Base-by-base conservation (phyloP, 2,113 vertebrate genomes). In the Plecturocebus donacophilus region DNA sequence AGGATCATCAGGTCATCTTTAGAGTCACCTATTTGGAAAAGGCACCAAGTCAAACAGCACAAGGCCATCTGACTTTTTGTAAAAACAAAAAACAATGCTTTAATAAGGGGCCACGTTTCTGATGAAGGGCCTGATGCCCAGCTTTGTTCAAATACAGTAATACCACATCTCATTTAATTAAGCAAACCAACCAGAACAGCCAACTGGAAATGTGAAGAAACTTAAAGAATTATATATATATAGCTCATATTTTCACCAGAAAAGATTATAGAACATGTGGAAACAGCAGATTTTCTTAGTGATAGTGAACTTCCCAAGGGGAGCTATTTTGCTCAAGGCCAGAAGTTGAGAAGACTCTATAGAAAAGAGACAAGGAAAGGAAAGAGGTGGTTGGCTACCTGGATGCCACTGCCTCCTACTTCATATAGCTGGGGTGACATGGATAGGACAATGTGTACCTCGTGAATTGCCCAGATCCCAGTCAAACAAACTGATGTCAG, bases 111-210 rank as follows among this genome's bases (percentile, higher is more conserved):
- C 47, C 49, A 79, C 45, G n/a, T 17, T 93, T 85, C 70, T 93
- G 88, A 93, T 89, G 85, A 92, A 91, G 81, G 73, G 19, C 42
- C 19, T 75, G 16, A 88, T 38, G 35, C 42, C 38, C 25, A 45
- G 38, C 38, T 93, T 68, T 89, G 42, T 45, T 71, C 35, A 47
- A 45, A 80, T 64, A 90, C 19, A 54, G 35, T 12, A 82, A 79
- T 30, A 90, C 25, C 25, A 96, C 42, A 68, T 20, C 68, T 81
- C 73, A 54, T 76, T 73, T 94, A 73, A 92, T 68, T 90, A 94
- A 96, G 71, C 19, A 81, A 77, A 91, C 40, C 73, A 77, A 56
- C 30, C 61, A 64, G 19, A 77, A 76, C 3, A 82, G 71, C 35
- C 45, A 66, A 52, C 68, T 93, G 45, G 81, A 90, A 91, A 85